Evolutionary conservation across 1,140 invertebrate species (phyloP), one percentile per base, ranked within the genome.

Genomic region (Drosophila suzukii): DNA sequence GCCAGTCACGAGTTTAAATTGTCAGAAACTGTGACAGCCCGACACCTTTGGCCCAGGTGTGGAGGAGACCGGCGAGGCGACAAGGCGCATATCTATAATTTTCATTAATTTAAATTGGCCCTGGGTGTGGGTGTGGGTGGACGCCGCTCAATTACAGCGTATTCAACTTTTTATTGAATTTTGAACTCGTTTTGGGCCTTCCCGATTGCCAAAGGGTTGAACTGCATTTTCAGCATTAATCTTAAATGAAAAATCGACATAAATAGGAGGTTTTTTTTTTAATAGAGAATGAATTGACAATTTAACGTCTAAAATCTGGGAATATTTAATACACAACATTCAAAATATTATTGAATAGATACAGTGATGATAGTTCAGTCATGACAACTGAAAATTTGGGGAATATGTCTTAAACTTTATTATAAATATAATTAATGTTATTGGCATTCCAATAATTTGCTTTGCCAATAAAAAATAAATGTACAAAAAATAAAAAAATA

Each of bases 11-110:
- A 77, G 74, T 77, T 77, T 77, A 77, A 77, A 77, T 77, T 77
- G 74, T 77, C 75, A 77, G 75, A 76, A 70, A 77, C 63, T 77
- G 63, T 77, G 75, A 76, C 74, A 77, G 62, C 39, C 58, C 62
- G 73, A 76, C 73, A 76, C 73, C 73, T 66, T 75, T 59, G 17
- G 67, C 47, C 17, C 67, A 53, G 70, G 68, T 36, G 53, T 55
- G 24, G 47, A 49, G 71, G 47, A 55, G 43, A n/a, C 30, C 24
- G 76, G 20, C 54, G 65, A 53, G 55, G 43, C 63, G 77, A 62
- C 72, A 79, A 57, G 66, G 44, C 80, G 80, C 76, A 76, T 70
- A 84, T 83, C 82, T 81, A 77, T 85, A 81, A 85, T 85, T 85
- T 81, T 78, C 78, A 78, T 85, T 78, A 78, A 74, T 77, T 84